phyloP scores from a whole-genome alignment of 37 sponge, comb jelly and placozoan genomes.

The Beroe forskalii region DNA sequence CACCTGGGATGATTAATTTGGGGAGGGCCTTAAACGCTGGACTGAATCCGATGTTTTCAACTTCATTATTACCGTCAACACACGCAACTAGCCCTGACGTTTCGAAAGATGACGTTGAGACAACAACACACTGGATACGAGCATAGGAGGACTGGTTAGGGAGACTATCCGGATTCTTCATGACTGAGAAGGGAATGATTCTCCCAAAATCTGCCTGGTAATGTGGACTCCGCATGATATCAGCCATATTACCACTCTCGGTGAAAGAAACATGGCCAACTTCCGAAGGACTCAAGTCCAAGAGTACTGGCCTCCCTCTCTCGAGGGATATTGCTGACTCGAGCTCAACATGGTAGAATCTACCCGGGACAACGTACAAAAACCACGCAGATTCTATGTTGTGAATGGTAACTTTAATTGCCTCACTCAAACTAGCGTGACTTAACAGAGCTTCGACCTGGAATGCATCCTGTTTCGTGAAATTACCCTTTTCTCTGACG shows the following conservation, averaged over 20 bases:
- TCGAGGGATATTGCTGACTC: neutral
- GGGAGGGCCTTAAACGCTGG: neutral
- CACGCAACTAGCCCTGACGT: neutral
- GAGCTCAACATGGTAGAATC: neutral
- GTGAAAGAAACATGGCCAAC: neutral
- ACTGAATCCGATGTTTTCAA: slow-evolving; percentile 17
- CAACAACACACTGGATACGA: neutral
- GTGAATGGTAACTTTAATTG: neutral
- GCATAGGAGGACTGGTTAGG: too few species aligned
- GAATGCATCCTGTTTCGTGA: neutral
- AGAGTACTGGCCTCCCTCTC: neutral
- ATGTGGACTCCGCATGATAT: neutral
- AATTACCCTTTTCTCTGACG: neutral
- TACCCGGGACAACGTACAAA: neutral
- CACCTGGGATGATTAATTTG: neutral
- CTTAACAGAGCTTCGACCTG: neutral
- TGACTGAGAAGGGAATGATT: too few species aligned
- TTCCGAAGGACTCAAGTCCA: neutral
- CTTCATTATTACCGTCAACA: neutral
- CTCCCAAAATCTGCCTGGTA: neutral
- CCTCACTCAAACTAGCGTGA: neutral
- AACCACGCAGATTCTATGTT: slow-evolving; percentile 3
- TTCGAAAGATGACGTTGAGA: neutral
- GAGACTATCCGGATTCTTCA: too few species aligned
- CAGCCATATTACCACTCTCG: neutral